Evolutionary conservation across 2,888 invertebrate genomes (phyloP).

Genomic region (Labia minor): DNA sequence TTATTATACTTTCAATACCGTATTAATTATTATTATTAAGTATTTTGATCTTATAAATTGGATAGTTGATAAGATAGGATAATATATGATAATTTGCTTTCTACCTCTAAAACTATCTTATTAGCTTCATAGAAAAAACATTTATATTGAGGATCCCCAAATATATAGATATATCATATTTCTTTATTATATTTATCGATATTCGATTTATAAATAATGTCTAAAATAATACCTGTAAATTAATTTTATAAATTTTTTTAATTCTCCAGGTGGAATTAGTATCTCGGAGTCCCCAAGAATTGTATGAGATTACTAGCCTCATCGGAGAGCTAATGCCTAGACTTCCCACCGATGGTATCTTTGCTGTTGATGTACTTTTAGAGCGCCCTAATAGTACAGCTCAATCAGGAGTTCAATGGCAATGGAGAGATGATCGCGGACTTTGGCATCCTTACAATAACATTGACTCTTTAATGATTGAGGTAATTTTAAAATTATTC

Average conservation of each 20-base stretch:
- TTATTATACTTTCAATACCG: too few species aligned
- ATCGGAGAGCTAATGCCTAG: conserved; percentile 97
- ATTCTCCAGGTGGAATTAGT: conserved; percentile 61
- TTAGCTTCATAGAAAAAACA: too few species aligned
- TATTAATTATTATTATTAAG: too few species aligned
- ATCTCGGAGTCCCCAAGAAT: conserved; percentile 85
- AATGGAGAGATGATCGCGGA: conserved; percentile 93
- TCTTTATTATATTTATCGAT: too few species aligned
- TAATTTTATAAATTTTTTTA: neutral
- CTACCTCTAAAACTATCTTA: too few species aligned
- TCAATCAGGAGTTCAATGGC: conserved; percentile 81
- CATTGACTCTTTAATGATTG: conserved; percentile 87
- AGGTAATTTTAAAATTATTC: conserved; percentile 42
- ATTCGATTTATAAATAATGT: too few species aligned
- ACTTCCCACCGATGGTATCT: conserved; percentile 88
- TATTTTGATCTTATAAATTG: too few species aligned
- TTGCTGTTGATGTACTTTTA: conserved; percentile 80
- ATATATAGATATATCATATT: too few species aligned
- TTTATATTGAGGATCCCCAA: too few species aligned
- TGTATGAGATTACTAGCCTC: conserved; percentile 93
- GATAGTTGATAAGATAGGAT: too few species aligned
- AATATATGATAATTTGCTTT: too few species aligned
- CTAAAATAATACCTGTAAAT: too few species aligned
- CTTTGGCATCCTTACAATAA: conserved; percentile 83
- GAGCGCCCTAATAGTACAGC: conserved; percentile 59